Evolutionary conservation across 1,140 invertebrate genomes (phyloP).

Genomic region (Leptestheria dahalacensis): DNA sequence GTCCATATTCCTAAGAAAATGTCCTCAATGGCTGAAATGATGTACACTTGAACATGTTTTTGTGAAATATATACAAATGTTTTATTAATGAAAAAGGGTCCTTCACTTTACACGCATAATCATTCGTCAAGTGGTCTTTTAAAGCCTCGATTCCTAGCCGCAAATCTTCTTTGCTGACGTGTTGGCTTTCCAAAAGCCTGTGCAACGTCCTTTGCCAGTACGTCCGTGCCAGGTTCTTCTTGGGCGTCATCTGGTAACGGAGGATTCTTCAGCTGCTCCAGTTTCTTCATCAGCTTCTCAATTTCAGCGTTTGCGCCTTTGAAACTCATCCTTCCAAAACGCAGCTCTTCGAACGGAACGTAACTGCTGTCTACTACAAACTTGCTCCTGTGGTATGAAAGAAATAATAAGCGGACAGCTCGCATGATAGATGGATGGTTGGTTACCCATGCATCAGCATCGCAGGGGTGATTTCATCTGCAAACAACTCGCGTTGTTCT

Average conservation of each 20-base stretch:
- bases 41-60: constrained; percentile 60
- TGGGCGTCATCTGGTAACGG: not conserved
- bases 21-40: constrained; percentile 92
- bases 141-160: not conserved
- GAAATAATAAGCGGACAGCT: too few species aligned
- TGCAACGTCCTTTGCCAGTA: constrained; percentile 1
- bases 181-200: not conserved
- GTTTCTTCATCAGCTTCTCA: constrained; percentile 36
- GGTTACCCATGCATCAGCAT: constrained; percentile 38
- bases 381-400: too few species aligned
- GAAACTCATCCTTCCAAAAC: constrained; percentile 67
- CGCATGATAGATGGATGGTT: constrained; percentile 5
- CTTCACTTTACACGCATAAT: not conserved
- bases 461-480: constrained; percentile 42
- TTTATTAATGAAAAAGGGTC: constrained; percentile 6
- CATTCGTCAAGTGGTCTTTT: constrained; percentile 9
- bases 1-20: constrained; percentile 91
- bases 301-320: constrained; percentile 78
- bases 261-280: constrained; percentile 9
- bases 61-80: not conserved
- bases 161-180: not conserved
- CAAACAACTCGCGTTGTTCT: constrained; percentile 48
- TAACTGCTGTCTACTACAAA: constrained; percentile 61
- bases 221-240: constrained; percentile 1
- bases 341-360: constrained; percentile 51